Evolutionary conservation across 1,140 invertebrate species (phyloP).

Genomic region (Aphelenchoides avenae): DNA sequence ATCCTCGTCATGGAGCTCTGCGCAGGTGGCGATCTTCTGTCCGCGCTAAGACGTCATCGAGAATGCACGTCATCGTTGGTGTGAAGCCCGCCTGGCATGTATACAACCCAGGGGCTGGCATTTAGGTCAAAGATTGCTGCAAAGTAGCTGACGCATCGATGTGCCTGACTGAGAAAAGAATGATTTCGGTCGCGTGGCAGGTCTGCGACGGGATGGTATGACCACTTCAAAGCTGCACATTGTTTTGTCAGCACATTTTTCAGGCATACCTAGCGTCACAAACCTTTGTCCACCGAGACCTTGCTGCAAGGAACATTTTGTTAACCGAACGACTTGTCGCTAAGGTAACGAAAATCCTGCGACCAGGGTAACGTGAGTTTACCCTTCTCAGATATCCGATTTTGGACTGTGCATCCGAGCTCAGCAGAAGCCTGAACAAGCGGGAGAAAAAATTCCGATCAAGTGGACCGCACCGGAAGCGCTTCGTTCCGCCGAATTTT

Average conservation of each 20-base stretch:
- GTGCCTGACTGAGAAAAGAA: slow-evolving; percentile 8
- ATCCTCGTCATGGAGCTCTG: slow-evolving; percentile 4
- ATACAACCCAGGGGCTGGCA: neutral
- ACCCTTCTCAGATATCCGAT: slow-evolving; percentile 7
- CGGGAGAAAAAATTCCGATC: slow-evolving; percentile 9
- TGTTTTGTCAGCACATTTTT: slow-evolving; percentile 4
- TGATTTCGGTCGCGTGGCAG: slow-evolving; percentile 7
- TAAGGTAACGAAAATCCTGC: too few relatives aligned
- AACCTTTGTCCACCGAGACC: slow-evolving; percentile 2
- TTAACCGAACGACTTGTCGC: slow-evolving; percentile 3
- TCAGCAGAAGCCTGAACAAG: neutral
- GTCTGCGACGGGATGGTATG: slow-evolving; percentile 2
- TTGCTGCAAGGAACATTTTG: slow-evolving; percentile 5
- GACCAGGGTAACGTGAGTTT: too few relatives aligned
- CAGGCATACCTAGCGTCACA: slow-evolving; percentile 5
- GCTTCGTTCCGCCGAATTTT: neutral
- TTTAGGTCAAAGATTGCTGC: slow-evolving; percentile 9
- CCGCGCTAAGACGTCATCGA: neutral
- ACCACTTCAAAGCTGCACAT: neutral
- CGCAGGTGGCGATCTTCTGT: neutral
- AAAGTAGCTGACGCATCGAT: slow-evolving; percentile 4
- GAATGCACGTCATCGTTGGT: slow-evolving; percentile 3
- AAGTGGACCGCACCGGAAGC: slow-evolving; percentile 10
- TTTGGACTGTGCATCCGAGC: slow-evolving; percentile 1
- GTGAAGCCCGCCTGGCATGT: neutral